Evolutionary conservation across 2,113 vertebrate species (phyloP).

Genomic region (Suricata suricatta): DNA sequence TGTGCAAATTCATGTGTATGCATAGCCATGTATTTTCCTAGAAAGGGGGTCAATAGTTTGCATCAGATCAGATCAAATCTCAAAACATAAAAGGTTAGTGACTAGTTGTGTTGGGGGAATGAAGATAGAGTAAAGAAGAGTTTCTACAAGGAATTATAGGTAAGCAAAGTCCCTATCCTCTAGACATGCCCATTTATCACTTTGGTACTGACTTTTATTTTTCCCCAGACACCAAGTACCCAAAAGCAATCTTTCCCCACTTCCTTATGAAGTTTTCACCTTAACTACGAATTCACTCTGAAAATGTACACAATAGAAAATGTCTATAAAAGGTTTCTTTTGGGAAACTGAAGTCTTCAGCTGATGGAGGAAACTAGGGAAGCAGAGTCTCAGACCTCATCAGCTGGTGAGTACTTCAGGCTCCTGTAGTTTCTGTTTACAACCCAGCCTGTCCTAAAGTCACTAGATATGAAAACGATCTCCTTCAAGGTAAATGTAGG

Average conservation of each 20-base stretch:
- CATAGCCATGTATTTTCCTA: background rate
- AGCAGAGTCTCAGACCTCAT: background rate
- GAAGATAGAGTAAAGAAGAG: background rate
- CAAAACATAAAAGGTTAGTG: background rate
- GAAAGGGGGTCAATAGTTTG: background rate
- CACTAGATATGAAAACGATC: background rate
- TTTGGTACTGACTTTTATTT: background rate
- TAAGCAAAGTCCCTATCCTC: background rate
- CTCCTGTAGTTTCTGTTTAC: background rate
- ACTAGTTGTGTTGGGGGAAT: background rate
- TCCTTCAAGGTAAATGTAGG: background rate
- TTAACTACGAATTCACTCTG: background rate
- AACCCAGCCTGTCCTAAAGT: background rate
- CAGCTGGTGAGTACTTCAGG: background rate
- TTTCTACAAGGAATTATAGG: background rate
- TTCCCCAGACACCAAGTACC: background rate
- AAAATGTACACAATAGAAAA: background rate
- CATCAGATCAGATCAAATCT: background rate
- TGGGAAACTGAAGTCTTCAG: background rate
- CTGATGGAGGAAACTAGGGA: background rate
- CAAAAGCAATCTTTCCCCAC: background rate
- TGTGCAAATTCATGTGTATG: background rate
- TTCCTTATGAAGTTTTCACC: background rate
- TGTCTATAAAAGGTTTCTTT: background rate
- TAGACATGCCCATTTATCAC: background rate